phyloP scores from a whole-genome alignment of 2,888 invertebrate species.

The Saturnia pavonia region DNA sequence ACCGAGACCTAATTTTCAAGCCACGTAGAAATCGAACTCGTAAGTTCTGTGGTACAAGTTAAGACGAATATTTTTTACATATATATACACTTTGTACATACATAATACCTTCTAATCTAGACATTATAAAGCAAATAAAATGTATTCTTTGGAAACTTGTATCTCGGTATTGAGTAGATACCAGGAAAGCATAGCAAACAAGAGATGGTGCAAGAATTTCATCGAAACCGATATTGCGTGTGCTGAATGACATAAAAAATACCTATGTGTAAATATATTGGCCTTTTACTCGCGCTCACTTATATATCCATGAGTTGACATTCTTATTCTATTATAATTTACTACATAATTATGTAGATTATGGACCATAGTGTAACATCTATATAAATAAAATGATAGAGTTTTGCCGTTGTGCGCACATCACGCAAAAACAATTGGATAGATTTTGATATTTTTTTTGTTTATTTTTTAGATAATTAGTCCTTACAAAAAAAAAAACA shows the following conservation, averaged over 20 bases:
- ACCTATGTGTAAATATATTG: neutral
- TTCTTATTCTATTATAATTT: neutral
- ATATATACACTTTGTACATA: too few relatives aligned
- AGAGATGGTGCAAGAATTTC: constrained; percentile 2
- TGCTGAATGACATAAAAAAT: neutral
- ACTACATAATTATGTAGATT: too few relatives aligned
- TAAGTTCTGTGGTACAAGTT: too few relatives aligned
- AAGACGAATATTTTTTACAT: too few relatives aligned
- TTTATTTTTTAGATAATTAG: too few relatives aligned
- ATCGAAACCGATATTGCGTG: neutral
- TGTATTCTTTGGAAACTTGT: neutral
- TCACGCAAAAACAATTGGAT: too few relatives aligned
- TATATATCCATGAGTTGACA: neutral
- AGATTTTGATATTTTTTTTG: too few relatives aligned
- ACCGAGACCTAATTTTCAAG: neutral
- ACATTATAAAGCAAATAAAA: neutral
- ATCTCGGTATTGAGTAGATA: neutral
- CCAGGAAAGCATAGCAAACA: constrained; percentile 7
- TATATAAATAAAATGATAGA: too few relatives aligned
- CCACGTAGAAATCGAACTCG: too few relatives aligned
- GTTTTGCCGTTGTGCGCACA: too few relatives aligned
- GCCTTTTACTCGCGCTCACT: neutral
- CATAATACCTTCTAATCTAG: too few relatives aligned
- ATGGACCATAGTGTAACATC: neutral
- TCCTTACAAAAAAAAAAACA: too few relatives aligned